Percentiles rank a stretch among this genome's conserved stretches.
phyloP scores from a whole-genome alignment of 2,888 invertebrate genomes.

The Argynnis bischoffii region DNA sequence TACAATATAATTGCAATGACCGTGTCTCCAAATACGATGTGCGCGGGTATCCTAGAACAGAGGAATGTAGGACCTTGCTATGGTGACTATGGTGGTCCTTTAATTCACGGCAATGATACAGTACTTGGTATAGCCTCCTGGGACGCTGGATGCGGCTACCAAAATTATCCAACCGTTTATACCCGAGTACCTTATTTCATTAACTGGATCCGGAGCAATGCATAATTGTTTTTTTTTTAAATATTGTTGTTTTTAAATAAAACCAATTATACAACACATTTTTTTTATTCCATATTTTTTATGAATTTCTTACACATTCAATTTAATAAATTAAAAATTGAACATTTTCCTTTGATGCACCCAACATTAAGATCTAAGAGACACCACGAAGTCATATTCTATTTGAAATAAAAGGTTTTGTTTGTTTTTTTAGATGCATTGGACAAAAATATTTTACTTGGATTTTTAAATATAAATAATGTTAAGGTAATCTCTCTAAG shows the following conservation, averaged over 20 bases:
- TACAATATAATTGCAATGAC: slow-evolving; percentile 46
- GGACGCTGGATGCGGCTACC: slow-evolving; percentile 36
- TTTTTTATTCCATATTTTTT: too few relatives aligned
- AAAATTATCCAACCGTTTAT: slow-evolving; percentile 41
- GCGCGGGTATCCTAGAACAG: slow-evolving; percentile 52
- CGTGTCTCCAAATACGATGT: slow-evolving; percentile 54
- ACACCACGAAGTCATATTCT: too few relatives aligned
- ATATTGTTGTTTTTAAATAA: background rate
- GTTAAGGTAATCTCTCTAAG: too few relatives aligned
- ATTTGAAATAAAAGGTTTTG: too few relatives aligned
- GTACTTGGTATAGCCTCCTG: slow-evolving; percentile 41
- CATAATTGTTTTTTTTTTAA: slow-evolving; percentile 25
- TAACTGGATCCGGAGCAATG: slow-evolving; percentile 41
- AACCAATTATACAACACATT: background rate
- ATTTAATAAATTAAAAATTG: background rate
- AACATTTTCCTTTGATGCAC: background rate
- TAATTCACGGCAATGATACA: slow-evolving; percentile 37
- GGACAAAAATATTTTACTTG: too few relatives aligned
- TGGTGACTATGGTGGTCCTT: slow-evolving; percentile 42
- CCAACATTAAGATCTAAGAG: background rate
- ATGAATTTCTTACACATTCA: background rate
- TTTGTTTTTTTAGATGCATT: too few relatives aligned
- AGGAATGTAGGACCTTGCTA: slow-evolving; percentile 44
- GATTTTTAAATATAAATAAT: background rate
- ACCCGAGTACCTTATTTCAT: slow-evolving; percentile 39